Evolutionary conservation across 2,113 vertebrate genomes (phyloP), one percentile per base, ranked within the genome.

Genomic region (Passerina amoena): DNA sequence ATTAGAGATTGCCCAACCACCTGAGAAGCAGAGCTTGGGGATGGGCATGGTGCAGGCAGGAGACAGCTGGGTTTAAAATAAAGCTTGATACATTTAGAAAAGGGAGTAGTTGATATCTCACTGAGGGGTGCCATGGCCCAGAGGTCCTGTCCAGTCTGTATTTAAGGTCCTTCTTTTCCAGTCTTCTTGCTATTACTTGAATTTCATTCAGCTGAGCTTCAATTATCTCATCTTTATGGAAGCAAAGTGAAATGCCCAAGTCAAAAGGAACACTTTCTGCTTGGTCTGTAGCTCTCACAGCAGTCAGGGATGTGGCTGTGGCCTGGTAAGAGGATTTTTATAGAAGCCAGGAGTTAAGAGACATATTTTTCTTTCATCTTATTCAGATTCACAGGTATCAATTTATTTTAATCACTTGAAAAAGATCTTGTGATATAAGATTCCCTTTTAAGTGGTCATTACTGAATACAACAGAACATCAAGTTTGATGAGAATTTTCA

Each of bases 391-490:
- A 37, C 57, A 71, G 56, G 35, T 84, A 88, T 68, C 5, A 15
- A n/a, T 91, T 91, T 80, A 71, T 95, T 92, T 81, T 78, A 68
- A 78, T 96, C 80, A 33, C 77, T 86, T 73, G 37, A 31, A 75
- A 71, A 73, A 81, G 83, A 28, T 64, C n/a, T 60, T 88, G 72
- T 78, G 69, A 68, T 91, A 12, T 6, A 51, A 3, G 11, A 48
- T 63, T 73, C 5, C 1, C 40, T 95, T 94, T 94, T 78, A 83
- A 91, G 93, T 81, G 87, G 87, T 72, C 48, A 24, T 82, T 94
- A 63, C 84, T 42, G 80, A 86, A 83, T 91, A 71, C 63, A 61
- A 21, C 14, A 68, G 69, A 56, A 51, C 48, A 57, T 57, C 15
- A 56, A 72, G 83, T 84, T 51, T 71, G 72, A 89, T n/a, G 53